A percentile compares a stretch with the other conserved stretches of the same genome.
phyloP scores from a whole-genome alignment of 2,888 invertebrate species.

The Drosophila vallismaia region DNA sequence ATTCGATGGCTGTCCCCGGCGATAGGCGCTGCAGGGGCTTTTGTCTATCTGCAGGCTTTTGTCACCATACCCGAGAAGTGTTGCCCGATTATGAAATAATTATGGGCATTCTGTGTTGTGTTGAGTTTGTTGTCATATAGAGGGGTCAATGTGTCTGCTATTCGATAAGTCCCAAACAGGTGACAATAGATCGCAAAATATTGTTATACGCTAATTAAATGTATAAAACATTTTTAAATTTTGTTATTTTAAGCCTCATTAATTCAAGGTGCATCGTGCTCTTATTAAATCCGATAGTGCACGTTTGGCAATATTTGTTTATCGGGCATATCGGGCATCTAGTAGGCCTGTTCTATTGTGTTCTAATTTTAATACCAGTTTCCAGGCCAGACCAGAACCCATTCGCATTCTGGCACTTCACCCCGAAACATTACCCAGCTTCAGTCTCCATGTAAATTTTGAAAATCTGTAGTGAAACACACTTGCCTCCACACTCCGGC shows the following conservation, averaged over 20 bases:
- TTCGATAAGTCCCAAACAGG: no score
- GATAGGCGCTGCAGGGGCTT: slow-evolving; percentile 35
- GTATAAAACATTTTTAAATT: neutral
- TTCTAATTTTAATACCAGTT: slow-evolving; percentile 5
- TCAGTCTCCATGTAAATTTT: slow-evolving; percentile 32
- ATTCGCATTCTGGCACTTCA: neutral
- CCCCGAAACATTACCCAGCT: slow-evolving; percentile 3
- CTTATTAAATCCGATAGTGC: slow-evolving; percentile 9
- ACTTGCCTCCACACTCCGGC: slow-evolving; percentile 23
- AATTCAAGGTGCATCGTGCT: neutral
- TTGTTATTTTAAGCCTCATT: neutral
- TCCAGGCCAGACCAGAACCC: neutral
- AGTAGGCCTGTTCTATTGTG: slow-evolving; percentile 36
- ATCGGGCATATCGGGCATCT: slow-evolving; percentile 21
- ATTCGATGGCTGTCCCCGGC: slow-evolving; percentile 39
- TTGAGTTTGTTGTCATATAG: neutral
- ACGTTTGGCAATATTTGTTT: slow-evolving; percentile 12
- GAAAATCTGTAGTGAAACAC: slow-evolving; percentile 23
- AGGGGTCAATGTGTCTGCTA: slow-evolving; percentile 14
- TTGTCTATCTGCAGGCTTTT: slow-evolving; percentile 59
- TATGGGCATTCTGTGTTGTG: slow-evolving; percentile 52
- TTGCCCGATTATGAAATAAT: slow-evolving; percentile 77
- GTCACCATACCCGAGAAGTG: slow-evolving; percentile 72
- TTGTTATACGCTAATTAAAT: neutral
- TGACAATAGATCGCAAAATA: neutral